Conservation (phyloP, 2,797 vertebrate genomes). For the Propithecus deckenii region DNA sequence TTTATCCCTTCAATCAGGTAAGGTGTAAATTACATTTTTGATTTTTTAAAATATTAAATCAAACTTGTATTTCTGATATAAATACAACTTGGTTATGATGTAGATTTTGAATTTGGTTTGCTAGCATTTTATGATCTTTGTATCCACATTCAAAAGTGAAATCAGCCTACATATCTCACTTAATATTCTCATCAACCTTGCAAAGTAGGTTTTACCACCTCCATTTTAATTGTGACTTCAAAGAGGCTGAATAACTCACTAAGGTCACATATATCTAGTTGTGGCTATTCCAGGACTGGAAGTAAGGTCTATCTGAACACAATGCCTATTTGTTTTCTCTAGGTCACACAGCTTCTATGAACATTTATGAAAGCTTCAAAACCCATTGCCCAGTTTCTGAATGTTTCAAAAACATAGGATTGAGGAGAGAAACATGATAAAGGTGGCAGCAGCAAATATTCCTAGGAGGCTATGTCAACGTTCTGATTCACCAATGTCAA, state of each 20-base stretch:
- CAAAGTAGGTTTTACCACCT: background rate
- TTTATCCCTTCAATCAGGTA: background rate
- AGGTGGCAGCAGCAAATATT: background rate
- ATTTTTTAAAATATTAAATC: background rate
- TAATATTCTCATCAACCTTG: background rate
- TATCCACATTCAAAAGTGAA: background rate
- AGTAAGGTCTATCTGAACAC: background rate
- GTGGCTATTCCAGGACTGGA: background rate
- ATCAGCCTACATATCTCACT: background rate
- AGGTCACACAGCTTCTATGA: background rate
- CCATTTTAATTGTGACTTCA: background rate
- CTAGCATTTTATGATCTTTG: background rate
- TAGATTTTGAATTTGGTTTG: background rate
- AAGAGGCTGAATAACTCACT: background rate
- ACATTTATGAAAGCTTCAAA: background rate
- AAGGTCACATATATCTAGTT: background rate
- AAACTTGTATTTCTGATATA: background rate
- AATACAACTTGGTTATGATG: background rate
- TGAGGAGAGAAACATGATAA: background rate
- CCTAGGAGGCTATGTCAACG: background rate
- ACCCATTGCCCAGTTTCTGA: background rate
- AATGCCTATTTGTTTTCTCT: background rate
- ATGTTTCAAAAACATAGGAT: background rate
- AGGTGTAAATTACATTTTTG: background rate
- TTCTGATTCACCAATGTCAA: background rate